Evolutionary conservation across 2,888 invertebrate genomes (phyloP).

Genomic region (Ophioninae sp.): DNA sequence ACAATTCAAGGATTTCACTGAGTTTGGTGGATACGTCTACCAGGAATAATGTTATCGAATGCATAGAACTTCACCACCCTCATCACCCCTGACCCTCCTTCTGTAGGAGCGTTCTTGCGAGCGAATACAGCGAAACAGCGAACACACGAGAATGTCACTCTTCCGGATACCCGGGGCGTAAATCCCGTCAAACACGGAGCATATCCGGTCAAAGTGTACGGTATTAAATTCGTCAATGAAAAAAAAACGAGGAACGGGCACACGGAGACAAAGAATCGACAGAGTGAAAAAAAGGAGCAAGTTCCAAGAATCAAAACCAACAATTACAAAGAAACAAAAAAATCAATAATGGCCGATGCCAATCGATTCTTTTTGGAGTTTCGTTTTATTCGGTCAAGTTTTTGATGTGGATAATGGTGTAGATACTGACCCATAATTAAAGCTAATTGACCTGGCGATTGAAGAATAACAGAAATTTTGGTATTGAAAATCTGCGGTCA

Average conservation of each 20-base stretch:
- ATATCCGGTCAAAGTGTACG: neutral
- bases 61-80: neutral
- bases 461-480: too few relatives aligned
- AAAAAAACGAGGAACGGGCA: neutral
- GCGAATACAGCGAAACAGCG: slow-evolving; percentile 7
- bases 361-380: too few relatives aligned
- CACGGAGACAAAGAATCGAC: neutral
- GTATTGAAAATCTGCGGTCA: too few relatives aligned
- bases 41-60: slow-evolving; percentile 28
- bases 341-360: too few relatives aligned
- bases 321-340: too few relatives aligned
- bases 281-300: too few relatives aligned
- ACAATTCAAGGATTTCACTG: slow-evolving; percentile 20
- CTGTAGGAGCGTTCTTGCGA: neutral
- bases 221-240: neutral
- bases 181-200: neutral
- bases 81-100: neutral
- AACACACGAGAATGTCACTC: neutral
- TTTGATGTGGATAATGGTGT: too few relatives aligned
- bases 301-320: too few relatives aligned
- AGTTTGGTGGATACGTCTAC: slow-evolving; percentile 19
- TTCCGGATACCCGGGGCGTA: neutral
- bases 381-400: too few relatives aligned
- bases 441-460: too few relatives aligned
- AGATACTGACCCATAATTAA: too few relatives aligned